phyloP scores from a whole-genome alignment of 2,113 vertebrate genomes.

The Sakesphorus luctuosus region DNA sequence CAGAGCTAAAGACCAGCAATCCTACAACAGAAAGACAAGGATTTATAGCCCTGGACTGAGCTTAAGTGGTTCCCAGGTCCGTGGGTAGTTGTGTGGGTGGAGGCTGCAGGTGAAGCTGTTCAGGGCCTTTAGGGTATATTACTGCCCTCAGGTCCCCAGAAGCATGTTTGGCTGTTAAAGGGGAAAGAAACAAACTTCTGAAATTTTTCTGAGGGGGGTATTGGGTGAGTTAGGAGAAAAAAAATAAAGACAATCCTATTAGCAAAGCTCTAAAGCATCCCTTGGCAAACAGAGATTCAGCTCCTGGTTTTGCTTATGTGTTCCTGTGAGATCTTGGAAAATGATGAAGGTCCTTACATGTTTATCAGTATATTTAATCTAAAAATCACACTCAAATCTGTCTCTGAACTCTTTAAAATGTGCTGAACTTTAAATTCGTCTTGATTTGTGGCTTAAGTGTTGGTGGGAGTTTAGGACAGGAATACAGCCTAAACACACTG shows the following conservation, averaged over 20 bases:
- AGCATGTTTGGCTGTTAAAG: background rate
- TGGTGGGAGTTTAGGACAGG: background rate
- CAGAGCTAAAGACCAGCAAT: accelerated
- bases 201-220: background rate
- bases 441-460: background rate
- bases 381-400: background rate
- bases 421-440: background rate
- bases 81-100: background rate
- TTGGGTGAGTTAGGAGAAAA: background rate
- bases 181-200: background rate
- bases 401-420: background rate
- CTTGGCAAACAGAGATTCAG: background rate
- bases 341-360: accelerated
- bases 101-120: background rate
- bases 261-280: background rate
- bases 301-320: background rate
- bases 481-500: background rate
- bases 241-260: background rate
- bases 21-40: accelerated
- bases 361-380: background rate
- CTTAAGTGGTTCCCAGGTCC: background rate
- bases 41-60: background rate
- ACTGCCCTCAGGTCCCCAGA: background rate
- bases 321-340: background rate
- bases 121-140: background rate